Percentiles rank a stretch among this genome's conserved stretches.
Conservation (phyloP, 2,888 invertebrate genomes). For the Caenorhabditis uteleia region DNA sequence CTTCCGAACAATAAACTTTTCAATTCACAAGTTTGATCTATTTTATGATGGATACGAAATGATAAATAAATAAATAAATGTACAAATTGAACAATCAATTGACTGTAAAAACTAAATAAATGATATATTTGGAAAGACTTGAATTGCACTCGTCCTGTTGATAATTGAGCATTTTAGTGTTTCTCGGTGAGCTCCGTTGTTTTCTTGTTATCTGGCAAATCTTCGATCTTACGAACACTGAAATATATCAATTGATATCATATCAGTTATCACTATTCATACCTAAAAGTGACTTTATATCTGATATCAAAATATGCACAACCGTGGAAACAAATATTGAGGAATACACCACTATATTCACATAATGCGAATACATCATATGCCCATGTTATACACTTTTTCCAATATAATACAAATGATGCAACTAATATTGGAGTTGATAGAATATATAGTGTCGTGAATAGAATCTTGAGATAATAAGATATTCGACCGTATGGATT, state of each 20-base stretch:
- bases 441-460: conserved; percentile 60
- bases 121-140: too few species aligned
- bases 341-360: conserved; percentile 66
- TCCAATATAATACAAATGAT: conserved; percentile 67
- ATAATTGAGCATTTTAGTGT: too few species aligned
- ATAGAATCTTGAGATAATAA: conserved; percentile 64
- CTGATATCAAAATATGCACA: conserved; percentile 69
- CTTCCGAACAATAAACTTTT: too few species aligned
- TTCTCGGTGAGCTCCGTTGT: conserved; percentile 6
- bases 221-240: conserved; percentile 35
- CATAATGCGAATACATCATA: conserved; percentile 68
- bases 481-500: conserved; percentile 67
- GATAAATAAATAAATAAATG: too few species aligned
- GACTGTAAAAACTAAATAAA: too few species aligned
- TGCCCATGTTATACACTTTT: conserved; percentile 67
- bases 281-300: conserved; percentile 61
- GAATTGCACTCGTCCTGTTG: conserved; percentile 22
- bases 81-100: too few species aligned
- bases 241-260: too few species aligned
- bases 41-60: too few species aligned
- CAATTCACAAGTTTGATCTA: too few species aligned
- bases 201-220: conserved; percentile 5
- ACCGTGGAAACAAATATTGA: conserved; percentile 67
- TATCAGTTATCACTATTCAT: too few species aligned
- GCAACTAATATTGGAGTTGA: conserved; percentile 66